Percentiles rank a stretch among this genome's conserved stretches.
Evolutionary conservation across 2,113 vertebrate genomes (phyloP).

Genomic region (Sporophila hypoxantha): DNA sequence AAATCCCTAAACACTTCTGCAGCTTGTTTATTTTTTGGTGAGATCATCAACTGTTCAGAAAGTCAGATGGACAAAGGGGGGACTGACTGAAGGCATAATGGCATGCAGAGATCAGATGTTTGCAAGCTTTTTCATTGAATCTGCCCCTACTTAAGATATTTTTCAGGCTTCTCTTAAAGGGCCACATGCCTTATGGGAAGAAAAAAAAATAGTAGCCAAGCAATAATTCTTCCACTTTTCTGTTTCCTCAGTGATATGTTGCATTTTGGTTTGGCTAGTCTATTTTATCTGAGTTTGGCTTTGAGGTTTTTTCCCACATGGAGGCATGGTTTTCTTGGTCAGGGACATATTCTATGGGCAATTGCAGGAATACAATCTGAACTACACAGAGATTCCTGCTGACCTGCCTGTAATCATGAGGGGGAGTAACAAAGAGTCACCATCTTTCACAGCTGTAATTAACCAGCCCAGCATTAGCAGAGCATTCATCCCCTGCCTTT

Average conservation of each 20-base stretch:
- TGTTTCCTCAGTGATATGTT: not conserved
- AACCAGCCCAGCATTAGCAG: not conserved
- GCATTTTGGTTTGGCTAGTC: not conserved
- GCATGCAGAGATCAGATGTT: not conserved
- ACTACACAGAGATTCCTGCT: not conserved
- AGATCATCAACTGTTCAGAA: not conserved
- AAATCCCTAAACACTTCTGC: not conserved
- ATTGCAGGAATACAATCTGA: not conserved
- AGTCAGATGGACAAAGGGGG: not conserved
- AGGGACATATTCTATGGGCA: not conserved
- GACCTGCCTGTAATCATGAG: not conserved
- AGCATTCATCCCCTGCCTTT: not conserved
- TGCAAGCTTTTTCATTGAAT: not conserved
- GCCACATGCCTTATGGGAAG: not conserved
- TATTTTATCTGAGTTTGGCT: not conserved
- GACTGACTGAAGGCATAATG: not conserved
- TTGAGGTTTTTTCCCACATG: not conserved
- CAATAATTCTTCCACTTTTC: not conserved
- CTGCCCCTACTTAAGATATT: not conserved
- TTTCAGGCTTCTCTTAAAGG: not conserved
- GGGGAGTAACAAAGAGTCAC: not conserved
- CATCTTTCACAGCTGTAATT: not conserved
- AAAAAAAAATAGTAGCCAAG: not conserved
- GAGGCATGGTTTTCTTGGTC: not conserved
- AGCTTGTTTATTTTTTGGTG: slow-evolving; percentile 8